Evolutionary conservation across 2,888 invertebrate species (phyloP).

Genomic region (Ormyrus nitidulus): DNA sequence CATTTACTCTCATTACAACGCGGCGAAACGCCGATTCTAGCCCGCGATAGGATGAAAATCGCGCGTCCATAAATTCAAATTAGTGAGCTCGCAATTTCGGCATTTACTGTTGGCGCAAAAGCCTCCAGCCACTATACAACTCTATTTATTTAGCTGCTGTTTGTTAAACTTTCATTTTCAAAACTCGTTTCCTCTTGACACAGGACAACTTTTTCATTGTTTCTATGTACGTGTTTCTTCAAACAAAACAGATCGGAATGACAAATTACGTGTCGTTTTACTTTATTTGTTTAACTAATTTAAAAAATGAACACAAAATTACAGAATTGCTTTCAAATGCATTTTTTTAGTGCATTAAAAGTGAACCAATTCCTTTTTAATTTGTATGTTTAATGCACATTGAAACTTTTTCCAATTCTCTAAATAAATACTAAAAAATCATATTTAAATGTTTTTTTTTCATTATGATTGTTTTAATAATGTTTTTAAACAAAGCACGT

Average conservation of each 20-base stretch:
- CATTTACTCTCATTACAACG: conserved; percentile 50
- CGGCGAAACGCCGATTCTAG: conserved; percentile 38
- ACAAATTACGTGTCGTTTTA: no score
- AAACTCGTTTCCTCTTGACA: conserved; percentile 11
- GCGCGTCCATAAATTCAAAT: conserved; percentile 52
- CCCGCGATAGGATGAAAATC: conserved; percentile 47
- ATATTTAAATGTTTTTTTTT: no score
- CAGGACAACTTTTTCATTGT: neutral
- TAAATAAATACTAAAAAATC: no score
- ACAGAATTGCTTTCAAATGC: no score
- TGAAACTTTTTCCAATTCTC: no score
- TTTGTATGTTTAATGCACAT: no score
- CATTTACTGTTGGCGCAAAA: conserved; percentile 27
- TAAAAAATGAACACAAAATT: no score
- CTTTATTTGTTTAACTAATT: no score
- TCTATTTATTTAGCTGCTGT: conserved; percentile 40
- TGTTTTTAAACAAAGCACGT: no score
- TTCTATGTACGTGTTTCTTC: neutral
- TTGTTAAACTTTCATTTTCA: conserved; percentile 38
- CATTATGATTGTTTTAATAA: no score
- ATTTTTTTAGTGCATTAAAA: no score
- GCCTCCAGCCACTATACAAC: conserved; percentile 30
- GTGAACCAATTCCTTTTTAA: no score
- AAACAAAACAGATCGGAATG: neutral
- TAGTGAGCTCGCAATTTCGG: conserved; percentile 50